These are phyloP conservation scores for Amphiprion percula DNA, from an alignment of 2,113 vertebrate genomes.

Conservation along the genomic window DNA sequence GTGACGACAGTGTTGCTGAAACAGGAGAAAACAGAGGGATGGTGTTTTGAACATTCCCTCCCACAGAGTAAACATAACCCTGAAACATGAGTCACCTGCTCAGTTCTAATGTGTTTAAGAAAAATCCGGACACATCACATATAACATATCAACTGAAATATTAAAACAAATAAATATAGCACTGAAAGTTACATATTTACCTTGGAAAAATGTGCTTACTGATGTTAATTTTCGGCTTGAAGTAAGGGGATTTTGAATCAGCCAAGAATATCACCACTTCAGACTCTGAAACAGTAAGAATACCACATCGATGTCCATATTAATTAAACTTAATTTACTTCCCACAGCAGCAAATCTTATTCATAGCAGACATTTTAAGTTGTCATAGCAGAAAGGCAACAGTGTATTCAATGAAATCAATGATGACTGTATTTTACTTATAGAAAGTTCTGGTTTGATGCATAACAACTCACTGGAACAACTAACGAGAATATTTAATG, in stretches of 20 bases:
- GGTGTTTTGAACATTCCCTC: neutral
- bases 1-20: constrained; percentile 85
- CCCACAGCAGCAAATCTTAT: neutral
- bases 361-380: neutral
- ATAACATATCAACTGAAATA: neutral
- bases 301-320: neutral
- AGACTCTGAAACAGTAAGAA: constrained; percentile 84
- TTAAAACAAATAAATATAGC: neutral
- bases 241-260: constrained; percentile 93
- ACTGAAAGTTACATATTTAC: constrained; percentile 75
- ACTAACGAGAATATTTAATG: neutral
- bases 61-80: neutral
- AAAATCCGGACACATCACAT: too few species aligned
- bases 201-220: constrained; percentile 79
- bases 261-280: constrained; percentile 93
- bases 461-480: too few species aligned
- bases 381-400: neutral
- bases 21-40: constrained; percentile 2
- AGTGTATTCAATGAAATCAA: neutral
- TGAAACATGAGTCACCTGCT: neutral
- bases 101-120: too few species aligned
- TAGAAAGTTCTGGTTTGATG: too few species aligned
- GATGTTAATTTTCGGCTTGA: constrained; percentile 91
- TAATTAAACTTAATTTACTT: too few species aligned
- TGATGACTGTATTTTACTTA: neutral